Base-by-base conservation (phyloP, 2,888 invertebrate species). In the Agapetus fuscipes region DNA sequence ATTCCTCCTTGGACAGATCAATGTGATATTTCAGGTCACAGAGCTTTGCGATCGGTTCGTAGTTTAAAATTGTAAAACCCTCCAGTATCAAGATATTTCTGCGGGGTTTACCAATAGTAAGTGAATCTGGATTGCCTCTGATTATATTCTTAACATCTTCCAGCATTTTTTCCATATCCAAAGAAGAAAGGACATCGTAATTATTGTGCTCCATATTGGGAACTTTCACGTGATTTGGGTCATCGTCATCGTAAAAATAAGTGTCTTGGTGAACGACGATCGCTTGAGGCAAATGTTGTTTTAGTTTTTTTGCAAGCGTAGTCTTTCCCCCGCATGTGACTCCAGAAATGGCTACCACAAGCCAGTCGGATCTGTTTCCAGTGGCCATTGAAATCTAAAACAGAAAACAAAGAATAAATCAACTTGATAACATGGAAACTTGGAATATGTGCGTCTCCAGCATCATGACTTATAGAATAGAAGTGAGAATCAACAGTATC, bases 291-390 rank as follows among this genome's bases (percentile, higher is more conserved):
- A 73, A 58, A 17, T 48, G 54, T 1, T 61, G 54, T 3, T 58
- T 61, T 12, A 89, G 54, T 39, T 64, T 63, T 36, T 66, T 68
- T 0, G 84, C 74, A 25, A 87, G 55, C 0, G 83, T 80, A 0
- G 86, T 83, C 62, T 90, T 90, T 1, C 90, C 90, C 13, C 86
- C 83, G 53, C 85, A 85, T 0, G 89, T 89, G 2, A 83, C 82
- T 1, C 90, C 86, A 26, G 83, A 78, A 48, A 89, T 72, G 5
- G 85, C 87, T 41, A 83, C 61, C 35, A 81, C 61, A 26, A 75
- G 50, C 73, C 72, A 76, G 10, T n/a, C 14, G 3, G 4, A 13
- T 4, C 11, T 9, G 20, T 39, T 13, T 6, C 14, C n/a, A 12
- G 9, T 14, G 9, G 35, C 11, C 35, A 36, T 36, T 13, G 3